phyloP scores from a whole-genome alignment of 2,113 vertebrate genomes.

The Columba janthina region DNA sequence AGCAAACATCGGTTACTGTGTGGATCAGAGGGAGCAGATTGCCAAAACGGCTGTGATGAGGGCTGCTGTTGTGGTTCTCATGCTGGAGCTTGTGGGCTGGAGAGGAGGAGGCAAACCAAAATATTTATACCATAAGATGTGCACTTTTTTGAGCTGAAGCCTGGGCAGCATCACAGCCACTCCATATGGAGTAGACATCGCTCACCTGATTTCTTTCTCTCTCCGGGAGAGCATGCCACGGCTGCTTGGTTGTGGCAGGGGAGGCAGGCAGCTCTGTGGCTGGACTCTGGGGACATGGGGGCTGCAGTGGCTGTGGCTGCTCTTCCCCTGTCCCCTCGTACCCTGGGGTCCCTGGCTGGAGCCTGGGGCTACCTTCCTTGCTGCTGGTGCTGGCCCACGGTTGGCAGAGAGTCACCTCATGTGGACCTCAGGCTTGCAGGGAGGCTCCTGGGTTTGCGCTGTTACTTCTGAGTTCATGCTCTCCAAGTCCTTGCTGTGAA shows the following conservation, averaged over 20 bases:
- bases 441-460: background rate
- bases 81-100: constrained; percentile 28
- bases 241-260: background rate
- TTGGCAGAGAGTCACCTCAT: background rate
- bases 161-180: constrained; percentile 50
- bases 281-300: fast-evolving
- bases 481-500: background rate
- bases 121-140: constrained; percentile 55
- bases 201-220: constrained; percentile 23
- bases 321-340: background rate
- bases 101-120: constrained; percentile 49
- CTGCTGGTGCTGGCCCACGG: fast-evolving
- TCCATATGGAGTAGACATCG: constrained; percentile 5
- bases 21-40: background rate
- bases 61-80: constrained; percentile 27
- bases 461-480: background rate
- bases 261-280: background rate
- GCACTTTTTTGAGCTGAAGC: constrained; percentile 37
- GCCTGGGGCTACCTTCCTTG: background rate
- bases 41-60: background rate
- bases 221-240: background rate
- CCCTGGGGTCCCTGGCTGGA: background rate
- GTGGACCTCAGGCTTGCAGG: fast-evolving
- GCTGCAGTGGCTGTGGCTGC: background rate
- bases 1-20: background rate